These are phyloP conservation scores for Sphaerophoria taeniata DNA, from an alignment of 2,888 invertebrate species.

Conservation along the genomic window DNA sequence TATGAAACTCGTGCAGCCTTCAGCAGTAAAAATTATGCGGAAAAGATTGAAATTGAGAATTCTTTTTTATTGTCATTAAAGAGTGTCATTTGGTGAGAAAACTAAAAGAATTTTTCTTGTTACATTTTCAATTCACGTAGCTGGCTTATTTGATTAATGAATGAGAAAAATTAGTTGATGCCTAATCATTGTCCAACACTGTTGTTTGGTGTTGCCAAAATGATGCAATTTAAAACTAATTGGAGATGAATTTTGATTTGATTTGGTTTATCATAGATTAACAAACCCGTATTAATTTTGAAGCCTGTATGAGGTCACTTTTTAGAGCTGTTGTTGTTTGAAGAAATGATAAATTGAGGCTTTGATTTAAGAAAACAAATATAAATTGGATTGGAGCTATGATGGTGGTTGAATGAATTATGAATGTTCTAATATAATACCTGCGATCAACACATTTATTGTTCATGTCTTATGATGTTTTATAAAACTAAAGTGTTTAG, in stretches of 20 bases:
- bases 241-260: slow-evolving; percentile 2
- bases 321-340: neutral
- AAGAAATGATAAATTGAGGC: slow-evolving; percentile 27
- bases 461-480: neutral
- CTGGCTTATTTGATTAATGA: slow-evolving; percentile 59
- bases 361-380: neutral
- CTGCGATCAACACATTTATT: slow-evolving; percentile 26
- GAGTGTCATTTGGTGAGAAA: slow-evolving; percentile 17
- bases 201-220: slow-evolving; percentile 17
- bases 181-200: slow-evolving; percentile 12
- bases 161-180: slow-evolving; percentile 29
- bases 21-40: slow-evolving; percentile 45
- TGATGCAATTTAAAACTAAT: slow-evolving; percentile 49
- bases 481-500: neutral
- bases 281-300: slow-evolving; percentile 19
- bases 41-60: slow-evolving; percentile 41
- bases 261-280: slow-evolving; percentile 35
- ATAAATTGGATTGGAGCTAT: slow-evolving; percentile 5
- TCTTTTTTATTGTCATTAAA: neutral
- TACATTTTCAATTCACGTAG: slow-evolving; percentile 39
- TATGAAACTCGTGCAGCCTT: slow-evolving; percentile 55
- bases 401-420: slow-evolving; percentile 9
- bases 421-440: slow-evolving; percentile 19
- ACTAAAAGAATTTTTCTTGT: slow-evolving; percentile 9
- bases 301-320: slow-evolving; percentile 30